A percentile compares a stretch with the other conserved stretches of the same genome.
Conservation (phyloP, 2,113 vertebrate species). For the Paradoxurus hermaphroditus region DNA sequence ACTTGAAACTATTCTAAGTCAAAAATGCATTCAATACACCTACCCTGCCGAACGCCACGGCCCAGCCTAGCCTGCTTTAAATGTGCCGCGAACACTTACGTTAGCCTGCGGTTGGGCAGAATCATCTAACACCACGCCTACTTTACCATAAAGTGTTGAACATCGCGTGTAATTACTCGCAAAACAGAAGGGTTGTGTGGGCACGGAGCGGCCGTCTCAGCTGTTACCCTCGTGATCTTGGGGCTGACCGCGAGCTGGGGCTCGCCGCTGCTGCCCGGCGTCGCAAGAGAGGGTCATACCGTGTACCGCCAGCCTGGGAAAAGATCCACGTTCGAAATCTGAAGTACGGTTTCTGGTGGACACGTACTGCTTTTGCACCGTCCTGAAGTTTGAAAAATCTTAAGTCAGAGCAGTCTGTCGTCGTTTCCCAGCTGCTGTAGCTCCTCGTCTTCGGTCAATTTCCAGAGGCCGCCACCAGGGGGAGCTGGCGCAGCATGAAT, state of each 20-base stretch:
- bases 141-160: neutral
- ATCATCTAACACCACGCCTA: neutral
- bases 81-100: neutral
- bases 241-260: neutral
- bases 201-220: neutral
- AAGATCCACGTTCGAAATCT: neutral
- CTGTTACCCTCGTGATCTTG: neutral
- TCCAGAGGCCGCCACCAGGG: slow-evolving; percentile 55
- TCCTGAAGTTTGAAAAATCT: neutral
- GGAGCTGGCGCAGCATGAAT: slow-evolving; percentile 15
- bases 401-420: neutral
- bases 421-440: neutral
- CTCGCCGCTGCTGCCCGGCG: neutral
- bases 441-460: neutral
- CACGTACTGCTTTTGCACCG: neutral
- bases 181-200: neutral
- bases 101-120: neutral
- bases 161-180: neutral
- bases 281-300: neutral
- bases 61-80: neutral
- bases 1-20: neutral
- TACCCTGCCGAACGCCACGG: neutral
- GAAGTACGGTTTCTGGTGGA: neutral
- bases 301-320: neutral
- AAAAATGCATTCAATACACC: neutral